These are phyloP conservation scores for Petroica traversi DNA, from an alignment of 2,113 vertebrate genomes.

Conservation along the genomic window DNA sequence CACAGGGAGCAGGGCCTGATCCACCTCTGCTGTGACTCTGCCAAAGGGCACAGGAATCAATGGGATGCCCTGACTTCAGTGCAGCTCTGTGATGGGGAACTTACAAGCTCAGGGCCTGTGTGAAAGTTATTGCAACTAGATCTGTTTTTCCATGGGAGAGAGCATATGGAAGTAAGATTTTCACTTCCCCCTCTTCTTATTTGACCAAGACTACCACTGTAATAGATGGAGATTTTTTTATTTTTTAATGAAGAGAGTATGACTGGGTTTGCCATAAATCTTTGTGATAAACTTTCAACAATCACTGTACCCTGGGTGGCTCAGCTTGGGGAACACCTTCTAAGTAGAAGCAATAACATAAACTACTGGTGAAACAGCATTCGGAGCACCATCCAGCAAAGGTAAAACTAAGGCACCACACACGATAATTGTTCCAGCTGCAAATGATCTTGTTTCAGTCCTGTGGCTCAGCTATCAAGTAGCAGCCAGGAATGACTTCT, in stretches of 20 bases:
- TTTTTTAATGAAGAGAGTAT: not conserved
- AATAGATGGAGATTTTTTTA: not conserved
- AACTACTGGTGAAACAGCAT: not conserved
- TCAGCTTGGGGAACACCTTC: not conserved
- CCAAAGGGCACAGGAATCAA: not conserved
- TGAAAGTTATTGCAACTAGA: not conserved
- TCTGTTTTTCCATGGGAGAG: not conserved
- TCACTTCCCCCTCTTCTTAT: not conserved
- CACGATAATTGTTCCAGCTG: not conserved
- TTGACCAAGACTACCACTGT: not conserved
- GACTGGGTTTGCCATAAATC: not conserved
- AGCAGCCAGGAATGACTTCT: not conserved
- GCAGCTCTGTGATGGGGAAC: not conserved
- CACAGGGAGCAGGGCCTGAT: not conserved
- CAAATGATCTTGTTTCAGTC: not conserved
- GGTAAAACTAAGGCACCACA: not conserved
- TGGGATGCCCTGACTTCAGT: not conserved
- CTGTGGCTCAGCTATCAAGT: not conserved
- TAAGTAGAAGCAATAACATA: not conserved
- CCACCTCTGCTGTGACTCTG: not conserved
- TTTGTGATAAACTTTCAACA: not conserved
- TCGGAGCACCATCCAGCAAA: not conserved
- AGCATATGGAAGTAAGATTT: not conserved
- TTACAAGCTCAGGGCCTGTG: not conserved
- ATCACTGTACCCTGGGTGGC: not conserved